Percentiles rank a stretch among this genome's conserved stretches.
Conservation (phyloP, 2,113 vertebrate species). For the Clarias magur region DNA sequence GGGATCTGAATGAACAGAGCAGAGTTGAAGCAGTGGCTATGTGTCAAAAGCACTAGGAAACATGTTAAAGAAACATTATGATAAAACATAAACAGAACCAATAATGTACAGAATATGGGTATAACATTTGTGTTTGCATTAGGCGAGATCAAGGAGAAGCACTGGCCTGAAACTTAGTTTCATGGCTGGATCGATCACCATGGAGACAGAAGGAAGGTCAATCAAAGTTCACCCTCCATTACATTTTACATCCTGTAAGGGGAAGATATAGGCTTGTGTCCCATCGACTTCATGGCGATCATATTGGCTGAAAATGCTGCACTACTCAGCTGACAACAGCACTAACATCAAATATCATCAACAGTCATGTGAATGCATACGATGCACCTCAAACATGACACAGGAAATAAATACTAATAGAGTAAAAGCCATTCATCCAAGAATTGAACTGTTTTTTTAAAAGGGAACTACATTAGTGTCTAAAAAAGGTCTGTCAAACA, state of each 20-base stretch:
- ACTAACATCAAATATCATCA: not conserved
- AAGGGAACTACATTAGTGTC: not conserved
- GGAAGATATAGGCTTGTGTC: slow-evolving; percentile 27
- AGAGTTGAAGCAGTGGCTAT: too few species aligned
- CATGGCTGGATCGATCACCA: slow-evolving; percentile 38
- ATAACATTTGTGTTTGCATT: not conserved
- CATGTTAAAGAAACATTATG: too few species aligned
- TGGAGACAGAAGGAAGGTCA: slow-evolving; percentile 45
- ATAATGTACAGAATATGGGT: not conserved
- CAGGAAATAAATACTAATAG: not conserved
- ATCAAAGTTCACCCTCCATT: slow-evolving; percentile 44
- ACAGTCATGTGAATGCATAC: not conserved
- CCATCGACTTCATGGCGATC: not conserved
- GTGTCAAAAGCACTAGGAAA: too few species aligned
- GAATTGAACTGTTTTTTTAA: not conserved
- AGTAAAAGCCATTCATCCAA: not conserved
- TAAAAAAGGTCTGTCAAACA: not conserved
- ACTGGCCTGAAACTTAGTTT: slow-evolving; percentile 34
- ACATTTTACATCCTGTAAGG: slow-evolving; percentile 41
- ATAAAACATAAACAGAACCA: too few species aligned
- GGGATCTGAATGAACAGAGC: too few species aligned
- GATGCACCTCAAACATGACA: not conserved
- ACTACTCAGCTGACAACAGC: slow-evolving; percentile 5
- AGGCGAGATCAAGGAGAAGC: not conserved
- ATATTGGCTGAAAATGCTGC: slow-evolving; percentile 21